Conservation (phyloP, 2,888 invertebrate genomes). For the Tipula helvola region DNA sequence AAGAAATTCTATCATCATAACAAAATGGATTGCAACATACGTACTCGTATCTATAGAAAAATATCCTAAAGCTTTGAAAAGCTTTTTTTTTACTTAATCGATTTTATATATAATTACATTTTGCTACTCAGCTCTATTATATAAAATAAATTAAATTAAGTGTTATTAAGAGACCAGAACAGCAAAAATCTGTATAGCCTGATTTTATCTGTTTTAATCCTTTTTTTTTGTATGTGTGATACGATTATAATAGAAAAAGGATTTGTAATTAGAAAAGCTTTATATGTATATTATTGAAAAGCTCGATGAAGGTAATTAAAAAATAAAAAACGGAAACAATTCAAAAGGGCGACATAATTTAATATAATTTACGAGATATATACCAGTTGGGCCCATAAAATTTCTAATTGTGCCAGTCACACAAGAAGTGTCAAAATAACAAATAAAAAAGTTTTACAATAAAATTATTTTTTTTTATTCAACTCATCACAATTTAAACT, state of each 20-base stretch:
- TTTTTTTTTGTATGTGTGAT: background rate
- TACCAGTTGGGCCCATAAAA: background rate
- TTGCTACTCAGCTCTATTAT: background rate
- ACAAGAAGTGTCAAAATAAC: background rate
- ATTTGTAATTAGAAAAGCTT: background rate
- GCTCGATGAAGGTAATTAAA: background rate
- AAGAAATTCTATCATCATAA: background rate
- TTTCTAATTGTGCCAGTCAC: background rate
- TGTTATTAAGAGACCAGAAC: background rate
- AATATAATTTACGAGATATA: background rate
- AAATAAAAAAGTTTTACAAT: background rate
- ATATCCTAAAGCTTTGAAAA: background rate
- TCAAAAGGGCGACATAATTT: background rate
- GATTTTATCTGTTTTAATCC: background rate
- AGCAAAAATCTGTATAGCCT: background rate
- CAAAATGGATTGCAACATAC: background rate
- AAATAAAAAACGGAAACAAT: background rate
- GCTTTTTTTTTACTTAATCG: background rate
- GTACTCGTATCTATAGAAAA: background rate
- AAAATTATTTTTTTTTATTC: background rate
- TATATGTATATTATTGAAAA: background rate
- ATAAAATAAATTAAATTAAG: conserved; percentile 4
- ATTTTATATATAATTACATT: background rate
- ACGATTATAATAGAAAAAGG: background rate
- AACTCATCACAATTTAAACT: background rate